Evolutionary conservation across 2,797 vertebrate species (phyloP), one percentile per base, ranked within the genome.

Genomic region (Chrysolophus pictus): DNA sequence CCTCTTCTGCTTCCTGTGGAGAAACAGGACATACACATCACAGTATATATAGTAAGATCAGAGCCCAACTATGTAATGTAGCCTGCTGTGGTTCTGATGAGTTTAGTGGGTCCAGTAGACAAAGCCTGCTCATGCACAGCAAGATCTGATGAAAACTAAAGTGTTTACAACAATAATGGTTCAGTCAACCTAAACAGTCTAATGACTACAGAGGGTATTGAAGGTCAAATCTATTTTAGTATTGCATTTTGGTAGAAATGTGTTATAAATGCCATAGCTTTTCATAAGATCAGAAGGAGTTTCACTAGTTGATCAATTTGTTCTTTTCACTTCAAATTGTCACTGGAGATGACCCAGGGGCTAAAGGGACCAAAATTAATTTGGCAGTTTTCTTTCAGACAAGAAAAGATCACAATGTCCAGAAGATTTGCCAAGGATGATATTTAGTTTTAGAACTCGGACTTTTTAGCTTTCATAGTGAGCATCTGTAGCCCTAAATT

Each of bases 81-180:
- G 53, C 33, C 37, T 74, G 42, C 24, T 76, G 28, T 35, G 8
- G 28, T 49, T 88, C 49, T 63, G 42, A 31, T 69, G 33, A 62
- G 22, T 12, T 80, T 85, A 51, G 51, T 55, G n/a, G 78, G 47
- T 82, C 72, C 69, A 65, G 49, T 11, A 18, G 55, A 83, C 72
- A 69, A 82, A 94, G 16, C 37, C 47, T 91, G 37, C 11, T 90
- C 78, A 65, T 47, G 68, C 47, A 53, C 44, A 68, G 31, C 56
- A 91, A 87, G 96, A 68, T 47, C 33, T 94, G 55, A 90, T 91
- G 87, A 91, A 87, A 96, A 93, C 59, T 69, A 29, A 91, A 83
- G 19, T 87, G 72, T 91, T 94, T 90, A 88, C 72, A 84, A 37
- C 55, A 93, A 10, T 35, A 39, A n/a, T 72, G 4, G 6, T 85